Conservation (phyloP, 35 echinoderm and acorn worm species). For the Ophiothrix spiculata region DNA sequence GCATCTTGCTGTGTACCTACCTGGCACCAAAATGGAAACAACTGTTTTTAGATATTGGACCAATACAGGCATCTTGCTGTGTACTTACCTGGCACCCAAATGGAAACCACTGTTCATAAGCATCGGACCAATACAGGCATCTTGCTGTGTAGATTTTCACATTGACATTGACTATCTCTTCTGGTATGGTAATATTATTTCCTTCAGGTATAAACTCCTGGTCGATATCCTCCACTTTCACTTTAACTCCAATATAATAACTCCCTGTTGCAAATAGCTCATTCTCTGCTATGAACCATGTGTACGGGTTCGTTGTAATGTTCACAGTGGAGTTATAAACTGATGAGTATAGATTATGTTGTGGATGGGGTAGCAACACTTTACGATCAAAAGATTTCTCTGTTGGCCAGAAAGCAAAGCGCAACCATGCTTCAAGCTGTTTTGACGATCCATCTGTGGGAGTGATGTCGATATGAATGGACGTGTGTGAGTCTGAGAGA, state of each 20-base stretch:
- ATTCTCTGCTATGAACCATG: slow-evolving; percentile 72
- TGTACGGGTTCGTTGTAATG: slow-evolving; percentile 67
- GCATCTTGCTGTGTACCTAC: slow-evolving; percentile 75
- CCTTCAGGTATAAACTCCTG: not conserved
- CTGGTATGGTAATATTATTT: not conserved
- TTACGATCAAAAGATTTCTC: slow-evolving; percentile 42
- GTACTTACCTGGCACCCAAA: slow-evolving; percentile 68
- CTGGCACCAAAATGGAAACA: no score
- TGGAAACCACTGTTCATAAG: slow-evolving; percentile 69
- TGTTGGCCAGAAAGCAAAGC: slow-evolving; percentile 70
- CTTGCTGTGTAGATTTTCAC: slow-evolving; percentile 70
- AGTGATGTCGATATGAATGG: slow-evolving; percentile 69
- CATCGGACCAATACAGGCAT: slow-evolving; percentile 71
- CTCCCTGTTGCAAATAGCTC: slow-evolving; percentile 51
- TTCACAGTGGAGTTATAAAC: slow-evolving; percentile 47
- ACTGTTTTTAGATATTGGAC: no score
- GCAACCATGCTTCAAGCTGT: slow-evolving; percentile 44
- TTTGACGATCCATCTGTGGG: not conserved
- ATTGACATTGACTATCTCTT: slow-evolving; percentile 43
- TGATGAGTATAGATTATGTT: slow-evolving; percentile 22
- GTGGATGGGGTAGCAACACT: slow-evolving; percentile 36
- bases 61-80: no score
- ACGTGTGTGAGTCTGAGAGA: slow-evolving; percentile 52
- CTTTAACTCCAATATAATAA: slow-evolving; percentile 59
- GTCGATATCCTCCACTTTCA: not conserved